Conservation (phyloP, 2,888 invertebrate genomes). For the Hydropsyche betteni region DNA sequence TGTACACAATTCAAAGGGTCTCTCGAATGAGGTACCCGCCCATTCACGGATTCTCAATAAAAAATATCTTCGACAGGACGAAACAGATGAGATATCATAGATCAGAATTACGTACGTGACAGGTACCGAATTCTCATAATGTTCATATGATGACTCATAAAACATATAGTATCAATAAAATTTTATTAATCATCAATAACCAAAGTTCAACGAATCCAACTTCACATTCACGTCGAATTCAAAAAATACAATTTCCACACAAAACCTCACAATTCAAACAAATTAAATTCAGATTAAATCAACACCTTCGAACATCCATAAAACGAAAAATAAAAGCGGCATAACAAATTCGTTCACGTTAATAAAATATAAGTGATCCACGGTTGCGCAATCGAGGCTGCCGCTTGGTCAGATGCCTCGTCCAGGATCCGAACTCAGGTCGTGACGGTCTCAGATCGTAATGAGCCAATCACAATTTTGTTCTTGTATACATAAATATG, state of each 20-base stretch:
- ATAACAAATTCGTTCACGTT: no score
- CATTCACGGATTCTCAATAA: constrained; percentile 34
- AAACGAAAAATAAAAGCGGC: no score
- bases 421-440: constrained; percentile 1
- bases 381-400: constrained; percentile 2
- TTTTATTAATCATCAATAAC: not conserved
- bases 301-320: no score
- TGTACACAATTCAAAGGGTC: constrained; percentile 31
- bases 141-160: no score
- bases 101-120: constrained; percentile 11
- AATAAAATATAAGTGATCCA: not conserved
- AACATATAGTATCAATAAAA: not conserved
- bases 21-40: constrained; percentile 4
- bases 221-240: no score
- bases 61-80: constrained; percentile 27
- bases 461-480: constrained; percentile 18
- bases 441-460: constrained; percentile 8
- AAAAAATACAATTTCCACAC: no score
- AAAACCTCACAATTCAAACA: no score
- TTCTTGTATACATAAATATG: not conserved
- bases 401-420: not conserved
- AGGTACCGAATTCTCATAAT: no score
- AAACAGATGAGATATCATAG: constrained; percentile 9
- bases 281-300: no score
- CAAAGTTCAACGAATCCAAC: not conserved